A percentile compares a stretch with the other conserved stretches of the same genome.
Evolutionary conservation across 2,888 invertebrate species (phyloP).

Genomic region (Caenorhabditis afra): DNA sequence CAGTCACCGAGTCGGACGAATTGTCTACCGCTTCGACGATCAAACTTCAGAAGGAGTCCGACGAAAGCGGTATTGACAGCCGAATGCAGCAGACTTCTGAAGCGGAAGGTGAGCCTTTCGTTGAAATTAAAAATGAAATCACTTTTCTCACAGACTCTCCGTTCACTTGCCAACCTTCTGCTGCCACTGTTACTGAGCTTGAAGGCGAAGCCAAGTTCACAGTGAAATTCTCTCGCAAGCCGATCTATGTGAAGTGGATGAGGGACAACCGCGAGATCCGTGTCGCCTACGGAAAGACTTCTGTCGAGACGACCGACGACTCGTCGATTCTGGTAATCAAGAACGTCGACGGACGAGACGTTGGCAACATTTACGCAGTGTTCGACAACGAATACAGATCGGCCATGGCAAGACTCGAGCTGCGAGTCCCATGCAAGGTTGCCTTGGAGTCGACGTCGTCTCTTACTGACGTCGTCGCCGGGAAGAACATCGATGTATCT

Average conservation of each 20-base stretch:
- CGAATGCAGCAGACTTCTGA: constrained; percentile 46
- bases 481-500: constrained; percentile 69
- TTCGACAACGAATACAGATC: constrained; percentile 58
- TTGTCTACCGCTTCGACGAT: constrained; percentile 42
- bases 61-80: constrained; percentile 57
- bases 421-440: constrained; percentile 60
- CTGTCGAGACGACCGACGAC: constrained; percentile 50
- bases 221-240: constrained; percentile 49
- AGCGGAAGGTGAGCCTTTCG: constrained; percentile 25
- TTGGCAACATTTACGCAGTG: constrained; percentile 68
- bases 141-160: constrained; percentile 32
- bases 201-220: constrained; percentile 26
- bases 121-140: too few species aligned
- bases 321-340: constrained; percentile 62
- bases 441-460: constrained; percentile 29
- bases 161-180: constrained; percentile 36
- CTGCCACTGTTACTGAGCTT: constrained; percentile 16
- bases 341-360: constrained; percentile 73
- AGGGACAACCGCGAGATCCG: constrained; percentile 50
- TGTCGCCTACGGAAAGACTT: constrained; percentile 51
- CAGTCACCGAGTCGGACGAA: constrained; percentile 51
- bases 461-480: constrained; percentile 51
- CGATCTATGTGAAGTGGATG: constrained; percentile 59
- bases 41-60: constrained; percentile 50
- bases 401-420: constrained; percentile 41